Evolutionary conservation across 2,888 invertebrate species (phyloP), one percentile per base, ranked within the genome.

Genomic region (Keiferia lycopersicella): DNA sequence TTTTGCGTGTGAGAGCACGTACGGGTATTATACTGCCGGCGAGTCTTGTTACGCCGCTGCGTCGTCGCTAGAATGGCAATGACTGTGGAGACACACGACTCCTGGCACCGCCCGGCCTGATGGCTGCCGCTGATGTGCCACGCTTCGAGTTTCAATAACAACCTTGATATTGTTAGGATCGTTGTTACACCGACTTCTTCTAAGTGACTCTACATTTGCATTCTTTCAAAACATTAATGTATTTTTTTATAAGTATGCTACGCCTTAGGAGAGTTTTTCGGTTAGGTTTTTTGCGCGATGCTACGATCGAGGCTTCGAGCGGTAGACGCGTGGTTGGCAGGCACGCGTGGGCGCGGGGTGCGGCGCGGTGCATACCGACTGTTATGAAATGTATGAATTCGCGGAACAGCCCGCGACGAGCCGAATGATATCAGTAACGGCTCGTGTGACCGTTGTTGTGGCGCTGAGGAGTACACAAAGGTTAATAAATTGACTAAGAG

Each of bases 111-210:
- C 58, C 20, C 58, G 48, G 34, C 18, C 57, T 14, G 16, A 38
- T 30, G 12, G 30, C 14, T 10, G 58, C 20, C 22, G 34, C 16
- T 45, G 58, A 50, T 34, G 45, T 18, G n/a, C 16, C 58, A 58
- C 38, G 30, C 56, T 8, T 41, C 38, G 11, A 2, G 39, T 39
- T 62, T 53, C 53, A 39, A 41, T 53, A 61, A 61, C 60, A 60
- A 20, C 26, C 16, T 60, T 60, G 45, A 45, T 45, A 60, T 60
- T 60, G 60, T 41, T 60, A 45, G 39, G 10, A 34, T 20, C 14
- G 7, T 16, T 16, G 58, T 51, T n/a, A 16, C 30, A 39, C 22
- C 38, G 16, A 6, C 8, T 16, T 16, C 18, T 58, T 12, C 38
- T 14, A 22, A 11, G 11, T 26, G 41, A 14, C 12, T 41, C n/a